phyloP scores from a whole-genome alignment of 2,797 vertebrate genomes.

The Bovichtus variegatus region DNA sequence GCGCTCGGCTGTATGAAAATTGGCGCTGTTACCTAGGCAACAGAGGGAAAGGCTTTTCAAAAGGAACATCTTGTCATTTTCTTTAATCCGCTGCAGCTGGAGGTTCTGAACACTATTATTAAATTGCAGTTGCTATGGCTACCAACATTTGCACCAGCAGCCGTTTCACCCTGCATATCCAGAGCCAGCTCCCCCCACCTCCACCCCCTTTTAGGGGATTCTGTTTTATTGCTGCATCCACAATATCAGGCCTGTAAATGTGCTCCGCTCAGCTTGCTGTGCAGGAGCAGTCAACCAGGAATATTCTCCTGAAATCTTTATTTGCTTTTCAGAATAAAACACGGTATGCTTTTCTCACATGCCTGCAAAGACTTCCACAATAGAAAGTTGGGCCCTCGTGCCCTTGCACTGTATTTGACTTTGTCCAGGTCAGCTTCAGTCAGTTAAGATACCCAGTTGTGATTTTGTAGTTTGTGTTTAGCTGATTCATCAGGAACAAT shows the following conservation, averaged over 20 bases:
- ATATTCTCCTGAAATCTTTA: constrained; percentile 47
- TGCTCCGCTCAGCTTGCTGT: constrained; percentile 51
- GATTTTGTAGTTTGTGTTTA: constrained; percentile 29
- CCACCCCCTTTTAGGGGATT: constrained; percentile 70
- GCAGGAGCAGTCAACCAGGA: constrained; percentile 44
- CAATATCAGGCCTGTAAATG: constrained; percentile 74
- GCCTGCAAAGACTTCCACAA: not conserved
- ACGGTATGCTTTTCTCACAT: not conserved
- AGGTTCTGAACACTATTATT: constrained; percentile 96
- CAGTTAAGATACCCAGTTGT: not conserved
- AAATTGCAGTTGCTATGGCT: constrained; percentile 99
- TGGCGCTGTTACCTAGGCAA: constrained; percentile 92
- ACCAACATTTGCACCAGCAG: constrained; percentile 92
- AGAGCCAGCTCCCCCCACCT: constrained; percentile 52
- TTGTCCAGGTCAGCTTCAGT: not conserved
- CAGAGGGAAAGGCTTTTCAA: constrained; percentile 92
- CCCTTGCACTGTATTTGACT: not conserved
- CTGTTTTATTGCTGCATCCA: constrained; percentile 82
- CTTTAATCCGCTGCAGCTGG: constrained; percentile 99
- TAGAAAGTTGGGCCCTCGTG: not conserved
- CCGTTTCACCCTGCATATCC: constrained; percentile 83
- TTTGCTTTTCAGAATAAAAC: constrained; percentile 48
- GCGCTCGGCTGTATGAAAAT: constrained; percentile 90
- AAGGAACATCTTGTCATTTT: constrained; percentile 99
- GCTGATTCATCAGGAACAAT: constrained; percentile 17